Conservation (phyloP, 1,140 invertebrate genomes). For the Sinella curviseta region DNA sequence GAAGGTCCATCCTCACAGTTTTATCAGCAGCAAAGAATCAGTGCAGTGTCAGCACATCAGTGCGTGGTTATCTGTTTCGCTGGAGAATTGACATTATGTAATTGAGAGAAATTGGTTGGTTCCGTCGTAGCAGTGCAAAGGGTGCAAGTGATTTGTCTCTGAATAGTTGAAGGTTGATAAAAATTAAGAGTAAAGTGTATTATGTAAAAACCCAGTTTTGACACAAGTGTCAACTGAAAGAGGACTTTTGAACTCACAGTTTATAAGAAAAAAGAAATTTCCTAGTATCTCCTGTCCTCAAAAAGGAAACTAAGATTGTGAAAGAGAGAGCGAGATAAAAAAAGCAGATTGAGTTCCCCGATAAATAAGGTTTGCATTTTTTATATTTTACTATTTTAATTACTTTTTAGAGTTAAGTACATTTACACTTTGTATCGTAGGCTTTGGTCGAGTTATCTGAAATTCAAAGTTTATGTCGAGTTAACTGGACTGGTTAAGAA, state of each 20-base stretch:
- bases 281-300: neutral
- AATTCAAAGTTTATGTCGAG: no score
- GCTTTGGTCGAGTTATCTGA: neutral
- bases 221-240: no score
- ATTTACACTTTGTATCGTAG: neutral
- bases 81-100: no score
- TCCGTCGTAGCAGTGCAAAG: neutral
- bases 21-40: neutral
- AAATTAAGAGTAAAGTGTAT: no score
- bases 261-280: no score
- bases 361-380: constrained; percentile 11
- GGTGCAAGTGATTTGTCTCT: no score
- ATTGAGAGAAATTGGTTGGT: neutral
- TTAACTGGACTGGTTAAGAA: neutral
- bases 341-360: neutral
- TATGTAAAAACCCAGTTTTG: no score
- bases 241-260: no score
- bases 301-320: neutral
- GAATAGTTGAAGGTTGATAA: no score
- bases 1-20: neutral
- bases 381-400: neutral
- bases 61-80: neutral
- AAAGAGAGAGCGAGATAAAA: neutral
- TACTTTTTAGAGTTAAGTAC: neutral
- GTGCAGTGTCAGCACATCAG: neutral